Base-by-base conservation (phyloP, 2,888 invertebrate species). In the Agonopterix arenella region DNA sequence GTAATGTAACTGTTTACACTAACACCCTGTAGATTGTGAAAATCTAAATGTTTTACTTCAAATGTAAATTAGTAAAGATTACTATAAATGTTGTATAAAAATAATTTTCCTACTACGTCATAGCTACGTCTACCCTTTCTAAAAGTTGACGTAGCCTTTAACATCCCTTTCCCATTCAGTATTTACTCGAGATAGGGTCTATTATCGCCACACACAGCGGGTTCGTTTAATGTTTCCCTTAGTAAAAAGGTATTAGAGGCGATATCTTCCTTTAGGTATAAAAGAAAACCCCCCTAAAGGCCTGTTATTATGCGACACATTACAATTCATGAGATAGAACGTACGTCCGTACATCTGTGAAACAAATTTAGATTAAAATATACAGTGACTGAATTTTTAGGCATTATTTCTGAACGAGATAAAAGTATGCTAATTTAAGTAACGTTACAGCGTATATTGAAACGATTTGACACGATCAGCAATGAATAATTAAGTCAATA, bases 171-270 rank as follows among this genome's bases (percentile, higher is more conserved):
- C 36, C n/a, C 11, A 7, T 11, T 36, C 37, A n/a, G 8, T 11
- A 11, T 46, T 37, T 13, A 46, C 46, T 47, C 40, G 9, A 28
- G 28, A 59, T 54, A 60, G 45, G 41, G 55, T 50, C 49, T 49
- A 56, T 69, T 70, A 67, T 66, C 62, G 51, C 50, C 49, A 48
- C 52, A 50, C 57, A 52, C 47, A 57, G 51, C 53, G 58, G 58
- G 61, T 71, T 66, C 65, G 67, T 70, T 66, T 66, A 70, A 75
- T 73, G 68, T 65, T 66, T 69, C 68, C 64, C 59, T 55, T 56
- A 50, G 55, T 45, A 41, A 61, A 68, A 64, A 61, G 66, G 62
- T 58, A 64, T 52, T 51, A 54, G 58, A 52, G 59, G 56, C 63
- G 59, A 62, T 59, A 57, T 59, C 56, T 55, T 53, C 58, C 58